Conservation (phyloP, 2,888 invertebrate genomes). For the Drosophila paucipuncta region DNA sequence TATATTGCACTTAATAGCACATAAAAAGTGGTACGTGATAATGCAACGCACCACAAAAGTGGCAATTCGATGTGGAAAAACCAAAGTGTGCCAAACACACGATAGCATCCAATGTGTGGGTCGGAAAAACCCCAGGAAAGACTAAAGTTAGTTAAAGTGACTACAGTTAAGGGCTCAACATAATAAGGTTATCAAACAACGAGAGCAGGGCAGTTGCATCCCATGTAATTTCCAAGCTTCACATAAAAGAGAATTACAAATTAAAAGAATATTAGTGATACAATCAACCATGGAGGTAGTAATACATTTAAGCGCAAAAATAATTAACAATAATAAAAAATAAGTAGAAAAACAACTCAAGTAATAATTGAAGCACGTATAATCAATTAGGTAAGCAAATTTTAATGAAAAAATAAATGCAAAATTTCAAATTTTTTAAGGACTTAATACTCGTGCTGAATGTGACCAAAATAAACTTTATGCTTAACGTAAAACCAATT, state of each 20-base stretch:
- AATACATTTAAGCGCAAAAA: not conserved
- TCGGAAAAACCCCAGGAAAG: not conserved
- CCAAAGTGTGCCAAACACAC: slow-evolving; percentile 29
- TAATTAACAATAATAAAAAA: not conserved
- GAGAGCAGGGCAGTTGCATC: not conserved
- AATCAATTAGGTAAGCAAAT: not conserved
- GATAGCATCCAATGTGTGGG: slow-evolving; percentile 1
- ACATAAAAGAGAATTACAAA: not conserved
- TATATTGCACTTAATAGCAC: slow-evolving; percentile 80
- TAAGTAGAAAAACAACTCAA: not conserved
- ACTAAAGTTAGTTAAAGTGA: slow-evolving; percentile 26
- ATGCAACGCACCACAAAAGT: slow-evolving; percentile 78
- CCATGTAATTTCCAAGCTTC: slow-evolving; percentile 2
- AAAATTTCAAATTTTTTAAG: not conserved
- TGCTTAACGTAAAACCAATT: not conserved
- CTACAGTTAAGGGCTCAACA: slow-evolving; percentile 35
- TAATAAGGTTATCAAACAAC: slow-evolving; percentile 1
- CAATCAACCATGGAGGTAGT: not conserved
- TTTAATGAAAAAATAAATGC: not conserved
- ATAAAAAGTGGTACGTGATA: slow-evolving; percentile 77
- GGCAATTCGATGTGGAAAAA: slow-evolving; percentile 53
- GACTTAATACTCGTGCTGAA: too few species aligned
- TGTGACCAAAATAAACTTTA: not conserved
- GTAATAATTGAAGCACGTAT: not conserved
- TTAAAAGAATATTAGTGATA: not conserved